phyloP scores from a whole-genome alignment of 2,888 invertebrate genomes.

The Pterostichus niger region DNA sequence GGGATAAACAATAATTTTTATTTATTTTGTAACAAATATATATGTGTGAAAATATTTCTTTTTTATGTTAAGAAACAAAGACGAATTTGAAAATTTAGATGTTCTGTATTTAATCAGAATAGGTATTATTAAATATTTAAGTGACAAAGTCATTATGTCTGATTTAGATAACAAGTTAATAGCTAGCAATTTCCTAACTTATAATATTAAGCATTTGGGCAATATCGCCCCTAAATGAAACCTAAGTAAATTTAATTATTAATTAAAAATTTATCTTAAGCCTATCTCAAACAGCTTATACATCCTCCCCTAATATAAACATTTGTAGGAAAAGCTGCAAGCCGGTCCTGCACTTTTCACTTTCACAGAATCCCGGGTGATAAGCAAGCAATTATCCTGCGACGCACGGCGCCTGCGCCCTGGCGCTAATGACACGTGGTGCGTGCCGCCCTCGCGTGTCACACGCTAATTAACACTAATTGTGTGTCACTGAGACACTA shows the following conservation, averaged over 20 bases:
- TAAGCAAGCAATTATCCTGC: constrained; percentile 34
- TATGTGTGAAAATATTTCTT: too few species aligned
- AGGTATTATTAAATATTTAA: too few species aligned
- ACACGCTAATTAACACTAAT: constrained; percentile 66
- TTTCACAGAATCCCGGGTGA: constrained; percentile 20
- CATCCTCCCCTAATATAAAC: background rate
- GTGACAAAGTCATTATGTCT: too few species aligned
- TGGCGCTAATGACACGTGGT: constrained; percentile 43
- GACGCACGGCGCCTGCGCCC: constrained; percentile 12
- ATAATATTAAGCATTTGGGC: too few species aligned
- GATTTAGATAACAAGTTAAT: too few species aligned
- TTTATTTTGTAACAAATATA: too few species aligned
- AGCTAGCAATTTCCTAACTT: too few species aligned
- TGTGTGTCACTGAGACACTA: constrained; percentile 65
- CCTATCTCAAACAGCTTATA: constrained; percentile 8
- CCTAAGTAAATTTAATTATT: background rate
- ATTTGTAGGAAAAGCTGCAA: background rate
- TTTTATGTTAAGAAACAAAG: too few species aligned
- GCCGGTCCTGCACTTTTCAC: background rate
- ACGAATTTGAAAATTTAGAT: too few species aligned
- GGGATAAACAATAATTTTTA: too few species aligned
- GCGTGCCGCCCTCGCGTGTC: constrained; percentile 56
- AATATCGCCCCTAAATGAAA: background rate
- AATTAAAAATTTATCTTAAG: constrained; percentile 22
- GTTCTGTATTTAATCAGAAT: too few species aligned